Percentiles rank a stretch among this genome's conserved stretches.
Evolutionary conservation across 2,797 vertebrate genomes (phyloP).

Genomic region (Chelidonichthys spinosus): DNA sequence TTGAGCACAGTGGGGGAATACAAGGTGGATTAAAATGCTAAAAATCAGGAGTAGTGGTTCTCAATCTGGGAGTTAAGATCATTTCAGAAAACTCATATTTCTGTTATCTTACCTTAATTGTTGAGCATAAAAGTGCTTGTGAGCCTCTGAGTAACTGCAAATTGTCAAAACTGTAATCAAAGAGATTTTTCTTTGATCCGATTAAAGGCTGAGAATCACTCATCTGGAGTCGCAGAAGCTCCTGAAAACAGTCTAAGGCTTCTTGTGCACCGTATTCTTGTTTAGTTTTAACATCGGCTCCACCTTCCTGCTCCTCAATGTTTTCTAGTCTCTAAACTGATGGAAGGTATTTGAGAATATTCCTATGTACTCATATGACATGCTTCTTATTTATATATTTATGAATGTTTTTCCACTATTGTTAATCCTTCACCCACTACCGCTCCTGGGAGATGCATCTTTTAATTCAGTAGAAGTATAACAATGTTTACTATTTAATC

Average conservation of each 20-base stretch:
- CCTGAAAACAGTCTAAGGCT: not conserved
- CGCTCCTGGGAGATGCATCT: not conserved
- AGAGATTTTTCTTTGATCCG: not conserved
- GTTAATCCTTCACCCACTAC: not conserved
- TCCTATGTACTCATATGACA: not conserved
- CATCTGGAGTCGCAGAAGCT: not conserved
- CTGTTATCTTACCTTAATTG: not conserved
- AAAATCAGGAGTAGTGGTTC: constrained; percentile 14
- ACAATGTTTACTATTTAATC: not conserved
- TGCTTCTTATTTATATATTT: not conserved
- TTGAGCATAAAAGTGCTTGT: not conserved
- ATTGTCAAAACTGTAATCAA: not conserved
- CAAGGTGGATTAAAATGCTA: not conserved
- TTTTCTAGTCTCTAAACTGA: not conserved
- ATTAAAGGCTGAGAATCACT: constrained; percentile 4
- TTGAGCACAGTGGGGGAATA: not conserved
- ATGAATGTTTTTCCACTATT: not conserved
- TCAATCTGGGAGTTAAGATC: not conserved
- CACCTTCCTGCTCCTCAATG: not conserved
- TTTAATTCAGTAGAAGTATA: not conserved
- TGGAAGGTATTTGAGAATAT: not conserved
- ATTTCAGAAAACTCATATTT: not conserved
- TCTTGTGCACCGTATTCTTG: constrained; percentile 10
- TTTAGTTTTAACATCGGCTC: not conserved
- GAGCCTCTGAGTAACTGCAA: not conserved